Percentiles rank a stretch among this genome's conserved stretches.
Conservation (phyloP, 2,888 invertebrate genomes). For the Meiosimyza platycephala region DNA sequence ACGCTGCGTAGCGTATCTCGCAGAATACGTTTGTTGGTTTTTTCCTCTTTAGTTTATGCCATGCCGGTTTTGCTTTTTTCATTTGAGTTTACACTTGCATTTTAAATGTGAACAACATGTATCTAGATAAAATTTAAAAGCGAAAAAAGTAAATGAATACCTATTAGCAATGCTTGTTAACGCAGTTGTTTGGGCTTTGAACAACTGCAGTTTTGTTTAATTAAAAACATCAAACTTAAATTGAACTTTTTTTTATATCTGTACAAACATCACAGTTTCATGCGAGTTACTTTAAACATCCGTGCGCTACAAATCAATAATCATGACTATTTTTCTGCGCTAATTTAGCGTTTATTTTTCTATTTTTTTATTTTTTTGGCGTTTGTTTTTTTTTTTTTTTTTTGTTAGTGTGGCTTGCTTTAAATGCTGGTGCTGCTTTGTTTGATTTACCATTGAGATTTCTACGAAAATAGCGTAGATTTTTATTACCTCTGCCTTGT, state of each 20-base stretch:
- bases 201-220: conserved; percentile 10
- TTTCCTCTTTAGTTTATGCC: not conserved
- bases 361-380: too few relatives aligned
- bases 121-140: conserved; percentile 1
- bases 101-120: conserved; percentile 15
- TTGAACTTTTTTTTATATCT: conserved; percentile 4
- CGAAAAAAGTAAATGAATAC: not conserved
- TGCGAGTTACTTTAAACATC: conserved; percentile 18
- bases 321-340: too few relatives aligned
- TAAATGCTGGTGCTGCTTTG: not conserved
- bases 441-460: not conserved
- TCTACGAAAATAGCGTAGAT: not conserved
- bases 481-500: not conserved
- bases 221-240: conserved; percentile 9
- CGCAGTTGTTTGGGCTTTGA: not conserved
- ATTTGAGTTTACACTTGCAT: not conserved
- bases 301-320: conserved; percentile 2
- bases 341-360: too few relatives aligned
- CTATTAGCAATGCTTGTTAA: conserved; percentile 15
- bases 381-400: not conserved
- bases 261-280: too few relatives aligned
- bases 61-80: not conserved
- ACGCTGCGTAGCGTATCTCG: not conserved
- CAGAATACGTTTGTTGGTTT: not conserved
- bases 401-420: not conserved